Evolutionary conservation across 2,888 invertebrate species (phyloP).

Genomic region (Sphaerophoria rueppellii): DNA sequence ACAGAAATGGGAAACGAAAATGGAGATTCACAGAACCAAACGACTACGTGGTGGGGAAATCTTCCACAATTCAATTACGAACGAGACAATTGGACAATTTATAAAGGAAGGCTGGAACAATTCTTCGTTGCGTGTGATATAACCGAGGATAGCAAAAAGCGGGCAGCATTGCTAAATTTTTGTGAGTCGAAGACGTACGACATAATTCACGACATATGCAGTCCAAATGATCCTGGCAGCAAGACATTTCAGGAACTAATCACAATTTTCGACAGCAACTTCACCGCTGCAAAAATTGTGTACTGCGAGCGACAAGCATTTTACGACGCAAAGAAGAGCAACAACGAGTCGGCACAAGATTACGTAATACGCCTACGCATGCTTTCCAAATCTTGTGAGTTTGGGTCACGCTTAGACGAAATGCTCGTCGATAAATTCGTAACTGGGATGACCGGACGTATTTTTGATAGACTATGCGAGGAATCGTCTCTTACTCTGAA

Average conservation of each 20-base stretch:
- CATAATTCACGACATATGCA: too few species aligned
- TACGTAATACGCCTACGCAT: too few species aligned
- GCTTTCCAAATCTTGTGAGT: too few species aligned
- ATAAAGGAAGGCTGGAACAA: slow-evolving; percentile 26
- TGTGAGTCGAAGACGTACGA: too few species aligned
- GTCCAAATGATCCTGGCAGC: too few species aligned
- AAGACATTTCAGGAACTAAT: neutral
- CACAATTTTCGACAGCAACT: slow-evolving; percentile 18
- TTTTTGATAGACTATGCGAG: slow-evolving; percentile 21
- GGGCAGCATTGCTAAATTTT: slow-evolving; percentile 9
- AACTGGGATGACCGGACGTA: slow-evolving; percentile 11
- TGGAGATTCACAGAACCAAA: neutral
- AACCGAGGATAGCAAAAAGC: neutral
- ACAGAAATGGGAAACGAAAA: too few species aligned
- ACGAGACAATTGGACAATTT: slow-evolving; percentile 13
- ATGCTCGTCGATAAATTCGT: neutral
- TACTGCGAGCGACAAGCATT: too few species aligned
- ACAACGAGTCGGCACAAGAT: too few species aligned
- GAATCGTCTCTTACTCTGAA: neutral
- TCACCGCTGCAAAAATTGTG: slow-evolving; percentile 18
- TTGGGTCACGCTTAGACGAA: too few species aligned
- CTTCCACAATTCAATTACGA: neutral
- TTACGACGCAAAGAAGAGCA: neutral
- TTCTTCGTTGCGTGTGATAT: neutral
- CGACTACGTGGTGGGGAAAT: slow-evolving; percentile 13